These are phyloP conservation scores for Protobothrops mucrosquamatus DNA, from an alignment of 2,113 vertebrate species.

Conservation along the genomic window DNA sequence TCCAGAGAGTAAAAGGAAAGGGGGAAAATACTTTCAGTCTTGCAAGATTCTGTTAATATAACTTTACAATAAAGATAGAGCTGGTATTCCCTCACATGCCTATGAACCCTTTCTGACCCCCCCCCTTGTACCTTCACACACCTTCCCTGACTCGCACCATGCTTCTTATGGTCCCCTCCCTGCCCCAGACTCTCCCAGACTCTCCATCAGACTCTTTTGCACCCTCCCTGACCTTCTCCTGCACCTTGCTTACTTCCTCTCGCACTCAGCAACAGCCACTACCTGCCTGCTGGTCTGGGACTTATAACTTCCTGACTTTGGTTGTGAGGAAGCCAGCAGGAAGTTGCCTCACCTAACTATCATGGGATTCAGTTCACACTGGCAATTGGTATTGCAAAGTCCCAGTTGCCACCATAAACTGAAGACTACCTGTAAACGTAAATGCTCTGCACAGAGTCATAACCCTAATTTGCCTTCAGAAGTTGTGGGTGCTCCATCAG, in stretches of 20 bases:
- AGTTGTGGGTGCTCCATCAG: neutral
- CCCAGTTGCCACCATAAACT: neutral
- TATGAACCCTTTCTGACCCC: neutral
- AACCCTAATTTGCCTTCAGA: neutral
- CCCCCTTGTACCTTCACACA: neutral
- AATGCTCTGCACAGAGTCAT: neutral
- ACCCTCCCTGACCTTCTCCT: neutral
- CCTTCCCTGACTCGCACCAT: neutral
- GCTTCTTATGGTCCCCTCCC: neutral
- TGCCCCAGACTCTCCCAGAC: neutral
- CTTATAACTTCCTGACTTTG: neutral
- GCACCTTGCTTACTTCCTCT: neutral
- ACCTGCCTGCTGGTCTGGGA: neutral
- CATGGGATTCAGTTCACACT: neutral
- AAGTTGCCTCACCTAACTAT: neutral
- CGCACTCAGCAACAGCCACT: neutral
- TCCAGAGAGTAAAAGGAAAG: neutral
- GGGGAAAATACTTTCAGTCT: neutral
- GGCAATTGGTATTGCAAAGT: neutral
- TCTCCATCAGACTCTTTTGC: neutral
- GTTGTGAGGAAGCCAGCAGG: neutral
- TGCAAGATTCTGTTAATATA: neutral
- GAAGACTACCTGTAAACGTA: neutral
- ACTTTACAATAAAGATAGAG: neutral
- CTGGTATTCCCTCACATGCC: neutral